These are phyloP conservation scores for Aplysina aerophoba DNA, from an alignment of 37 sponge, comb jelly and placozoan species.

Conservation along the genomic window DNA sequence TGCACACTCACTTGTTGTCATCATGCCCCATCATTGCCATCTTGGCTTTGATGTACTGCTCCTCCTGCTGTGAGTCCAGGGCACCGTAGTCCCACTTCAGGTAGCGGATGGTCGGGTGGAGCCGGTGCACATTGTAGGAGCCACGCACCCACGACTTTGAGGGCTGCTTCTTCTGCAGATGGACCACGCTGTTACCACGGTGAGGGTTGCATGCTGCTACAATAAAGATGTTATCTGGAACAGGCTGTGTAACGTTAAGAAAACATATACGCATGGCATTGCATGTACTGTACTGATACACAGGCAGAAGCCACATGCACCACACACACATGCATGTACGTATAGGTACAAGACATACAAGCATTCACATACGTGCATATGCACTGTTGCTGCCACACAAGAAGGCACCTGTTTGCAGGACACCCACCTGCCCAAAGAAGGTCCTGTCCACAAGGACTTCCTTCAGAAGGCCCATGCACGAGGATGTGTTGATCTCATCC, in stretches of 20 bases:
- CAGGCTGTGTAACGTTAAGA: no score
- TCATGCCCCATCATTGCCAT: constrained; percentile 61
- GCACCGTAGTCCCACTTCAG: constrained; percentile 60
- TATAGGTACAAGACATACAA: not conserved
- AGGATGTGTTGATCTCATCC: constrained; percentile 92
- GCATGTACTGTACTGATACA: no score
- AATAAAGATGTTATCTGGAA: constrained; percentile 69
- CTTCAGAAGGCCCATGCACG: constrained; percentile 89
- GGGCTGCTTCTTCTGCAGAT: not conserved
- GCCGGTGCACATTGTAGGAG: constrained; percentile 57
- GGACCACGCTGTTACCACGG: constrained; percentile 50
- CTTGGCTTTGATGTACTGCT: constrained; percentile 82
- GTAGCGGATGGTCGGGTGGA: constrained; percentile 57
- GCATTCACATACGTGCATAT: not conserved
- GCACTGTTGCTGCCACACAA: not conserved
- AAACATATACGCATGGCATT: no score
- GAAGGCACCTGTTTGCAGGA: not conserved
- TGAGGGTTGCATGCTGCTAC: constrained; percentile 80
- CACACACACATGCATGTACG: not conserved
- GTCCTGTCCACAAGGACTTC: constrained; percentile 83
- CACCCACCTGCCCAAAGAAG: constrained; percentile 72
- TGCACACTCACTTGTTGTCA: no score
- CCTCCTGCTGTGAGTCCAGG: constrained; percentile 44
- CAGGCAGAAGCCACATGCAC: not conserved
- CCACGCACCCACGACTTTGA: constrained; percentile 57